Conservation (phyloP, 2,888 invertebrate species). For the Pediacus dermestoides region DNA sequence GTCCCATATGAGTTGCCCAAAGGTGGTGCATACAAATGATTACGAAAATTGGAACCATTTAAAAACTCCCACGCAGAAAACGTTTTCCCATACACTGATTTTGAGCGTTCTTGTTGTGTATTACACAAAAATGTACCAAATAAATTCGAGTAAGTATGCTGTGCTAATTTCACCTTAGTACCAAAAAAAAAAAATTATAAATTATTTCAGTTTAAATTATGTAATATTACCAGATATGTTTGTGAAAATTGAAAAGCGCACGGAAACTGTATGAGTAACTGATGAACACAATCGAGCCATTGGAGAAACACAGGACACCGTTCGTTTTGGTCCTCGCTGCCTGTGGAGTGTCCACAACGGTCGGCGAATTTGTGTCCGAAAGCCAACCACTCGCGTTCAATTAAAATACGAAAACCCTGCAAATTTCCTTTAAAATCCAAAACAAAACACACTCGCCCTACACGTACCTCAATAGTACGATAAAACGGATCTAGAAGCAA, state of each 20-base stretch:
- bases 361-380: constrained; percentile 99
- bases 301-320: constrained; percentile 96
- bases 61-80: constrained; percentile 89
- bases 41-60: constrained; percentile 72
- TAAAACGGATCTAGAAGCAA: constrained; percentile 92
- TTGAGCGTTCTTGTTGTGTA: constrained; percentile 68
- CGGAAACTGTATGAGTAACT: constrained; percentile 82
- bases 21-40: constrained; percentile 73
- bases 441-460: constrained; percentile 5
- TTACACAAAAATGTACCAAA: constrained; percentile 97
- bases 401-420: constrained; percentile 88
- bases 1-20: constrained; percentile 43
- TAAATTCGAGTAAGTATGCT: constrained; percentile 93
- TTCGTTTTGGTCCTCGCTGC: constrained; percentile 87
- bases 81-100: constrained; percentile 61
- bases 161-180: constrained; percentile 84
- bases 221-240: constrained; percentile 72
- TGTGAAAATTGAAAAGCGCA: constrained; percentile 95
- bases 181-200: constrained; percentile 6
- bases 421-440: constrained; percentile 8
- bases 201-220: constrained; percentile 1
- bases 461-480: constrained; percentile 78
- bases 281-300: constrained; percentile 96
- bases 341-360: constrained; percentile 80
- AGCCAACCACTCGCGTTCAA: constrained; percentile 95